These are phyloP conservation scores for Ochlodes sylvanus DNA, from an alignment of 2,888 invertebrate genomes.

Conservation along the genomic window DNA sequence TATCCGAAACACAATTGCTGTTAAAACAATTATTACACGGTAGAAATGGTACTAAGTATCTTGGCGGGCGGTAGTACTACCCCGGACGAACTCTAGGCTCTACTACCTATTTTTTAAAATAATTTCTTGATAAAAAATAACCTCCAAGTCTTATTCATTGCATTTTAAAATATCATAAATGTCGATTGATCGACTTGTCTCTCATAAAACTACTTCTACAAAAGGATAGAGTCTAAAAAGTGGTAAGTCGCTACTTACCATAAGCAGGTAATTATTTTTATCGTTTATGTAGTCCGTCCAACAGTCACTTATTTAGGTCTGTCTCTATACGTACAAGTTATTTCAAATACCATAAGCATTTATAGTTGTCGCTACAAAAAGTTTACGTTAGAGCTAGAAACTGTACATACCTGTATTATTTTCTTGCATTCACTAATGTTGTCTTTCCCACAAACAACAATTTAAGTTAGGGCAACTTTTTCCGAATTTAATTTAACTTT, in stretches of 20 bases:
- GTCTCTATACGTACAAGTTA: background rate
- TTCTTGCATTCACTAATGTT: background rate
- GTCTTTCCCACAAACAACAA: conserved; percentile 17
- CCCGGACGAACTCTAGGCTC: no score
- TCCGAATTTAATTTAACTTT: conserved; percentile 57
- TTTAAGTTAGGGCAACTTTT: conserved; percentile 11
- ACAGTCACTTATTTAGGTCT: background rate
- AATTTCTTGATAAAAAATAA: background rate
- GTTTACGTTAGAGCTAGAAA: background rate
- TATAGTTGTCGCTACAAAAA: background rate
- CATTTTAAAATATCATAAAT: background rate
- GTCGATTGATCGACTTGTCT: conserved; percentile 52
- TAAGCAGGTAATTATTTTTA: conserved; percentile 12
- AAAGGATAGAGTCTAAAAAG: conserved; percentile 13
- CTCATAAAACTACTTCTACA: conserved; percentile 8
- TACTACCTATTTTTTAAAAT: no score
- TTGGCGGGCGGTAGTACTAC: no score
- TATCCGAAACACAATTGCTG: no score
- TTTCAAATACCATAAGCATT: background rate
- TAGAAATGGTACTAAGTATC: no score
- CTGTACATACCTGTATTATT: conserved; percentile 21
- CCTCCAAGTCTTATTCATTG: background rate
- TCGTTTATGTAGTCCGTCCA: background rate
- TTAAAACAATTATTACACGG: no score
- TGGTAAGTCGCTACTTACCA: conserved; percentile 10